Evolutionary conservation across 2,113 vertebrate genomes (phyloP), one percentile per base, ranked within the genome.

Genomic region (Actenoides lindsayi): DNA sequence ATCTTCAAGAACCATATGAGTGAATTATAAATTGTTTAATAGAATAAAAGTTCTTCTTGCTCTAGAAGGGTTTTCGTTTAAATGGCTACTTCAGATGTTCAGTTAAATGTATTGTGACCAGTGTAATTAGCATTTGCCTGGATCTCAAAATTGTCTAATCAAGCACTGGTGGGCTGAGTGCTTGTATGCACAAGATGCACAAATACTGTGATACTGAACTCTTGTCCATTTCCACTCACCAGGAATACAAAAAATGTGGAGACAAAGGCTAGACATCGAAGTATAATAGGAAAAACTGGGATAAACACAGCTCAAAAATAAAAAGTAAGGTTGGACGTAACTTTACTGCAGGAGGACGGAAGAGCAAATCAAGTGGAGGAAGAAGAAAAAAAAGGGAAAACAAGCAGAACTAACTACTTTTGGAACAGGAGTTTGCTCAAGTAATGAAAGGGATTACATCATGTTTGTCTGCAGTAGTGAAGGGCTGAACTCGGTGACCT

Each of bases 51-150:
- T 93, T 94, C 60, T 78, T 74, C 83, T 59, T 88, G 59, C 75
- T 84, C 83, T 82, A 84, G 91, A 68, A 93, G 80, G 39, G 35
- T 62, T 95, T 93, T 77, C 35, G 83, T 93, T 81, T 79, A 84
- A 95, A 96, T 89, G 91, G 80, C 80, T 92, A 93, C 77, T 96
- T 96, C 81, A 91, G 77, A 75, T 79, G 39, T 87, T 94, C 94
- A 83, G 70, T 84, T 93, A 89, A 91, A 94, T 95, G 77, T 89
- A 87, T 94, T 78, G 77, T 93, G 95, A 90, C 83, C 95, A 79
- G 79, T 30, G 51, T 78, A 82, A 93, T 94, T 89, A 76, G 51
- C 68, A 87, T 83, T 75, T 83, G 64, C 70, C 83, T 50, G 57
- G 16, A 65, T 82, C 81, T 91, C 65, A 79, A 35, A 94, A 94